Conservation (phyloP, 1,140 invertebrate genomes). For the Aphidius gifuensis region DNA sequence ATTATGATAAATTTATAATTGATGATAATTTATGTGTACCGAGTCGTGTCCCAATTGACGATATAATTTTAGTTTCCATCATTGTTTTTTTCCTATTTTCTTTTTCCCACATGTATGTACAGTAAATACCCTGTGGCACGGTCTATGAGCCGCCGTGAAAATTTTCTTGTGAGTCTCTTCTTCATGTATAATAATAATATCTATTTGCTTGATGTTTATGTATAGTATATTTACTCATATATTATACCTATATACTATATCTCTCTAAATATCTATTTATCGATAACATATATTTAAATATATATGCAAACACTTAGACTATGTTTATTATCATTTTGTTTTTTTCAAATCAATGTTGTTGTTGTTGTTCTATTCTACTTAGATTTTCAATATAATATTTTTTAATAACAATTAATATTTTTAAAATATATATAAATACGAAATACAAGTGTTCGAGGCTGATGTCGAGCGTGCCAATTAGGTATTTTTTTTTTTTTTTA, state of each 20-base stretch:
- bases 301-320: neutral
- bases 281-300: neutral
- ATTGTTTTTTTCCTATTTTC: constrained; percentile 3
- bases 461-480: constrained; percentile 30
- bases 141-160: constrained; percentile 24
- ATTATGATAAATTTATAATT: constrained; percentile 9
- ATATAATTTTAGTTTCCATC: constrained; percentile 1
- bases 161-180: constrained; percentile 14
- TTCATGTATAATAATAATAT: too few species aligned
- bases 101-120: constrained; percentile 13
- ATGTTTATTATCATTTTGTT: neutral
- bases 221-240: too few species aligned
- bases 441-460: constrained; percentile 26
- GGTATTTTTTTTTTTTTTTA: constrained; percentile 4
- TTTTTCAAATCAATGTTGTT: neutral
- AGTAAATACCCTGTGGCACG: constrained; percentile 25
- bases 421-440: constrained; percentile 6
- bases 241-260: neutral
- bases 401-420: constrained; percentile 15
- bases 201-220: neutral
- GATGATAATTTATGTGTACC: constrained; percentile 12
- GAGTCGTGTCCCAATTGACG: constrained; percentile 40
- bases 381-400: neutral
- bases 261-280: neutral
- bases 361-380: neutral